Base-by-base conservation (phyloP, 1,140 invertebrate genomes). In the Drosophila gunungcola region DNA sequence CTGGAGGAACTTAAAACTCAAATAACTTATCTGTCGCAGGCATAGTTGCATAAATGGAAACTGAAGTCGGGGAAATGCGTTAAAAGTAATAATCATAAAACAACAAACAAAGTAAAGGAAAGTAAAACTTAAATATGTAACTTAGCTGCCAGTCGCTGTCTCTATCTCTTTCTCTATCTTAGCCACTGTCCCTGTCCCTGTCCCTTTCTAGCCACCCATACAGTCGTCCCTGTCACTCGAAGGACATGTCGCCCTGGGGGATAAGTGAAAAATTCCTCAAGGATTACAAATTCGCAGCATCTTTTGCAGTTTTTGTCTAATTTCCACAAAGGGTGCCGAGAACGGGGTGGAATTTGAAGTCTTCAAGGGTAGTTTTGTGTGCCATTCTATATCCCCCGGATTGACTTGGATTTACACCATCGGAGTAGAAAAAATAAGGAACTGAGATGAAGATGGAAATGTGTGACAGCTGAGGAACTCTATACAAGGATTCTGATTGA, bases 261-360 rank as follows among this genome's bases (percentile, higher is more conserved):
- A 88, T 83, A 86, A 88, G 82, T 82, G 82, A 86, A 86, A 88
- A 86, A 88, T 88, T 86, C 82, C 45, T 58, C 62, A 88, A 86
- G 83, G 82, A 86, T 86, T 88, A 86, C 83, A 88, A 88, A 86
- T 88, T 86, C 77, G 79, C 84, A 86, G 82, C 82, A 86, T 86
- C 82, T 86, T 86, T 76, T 76, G 41, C 73, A 76, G 83, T 79
- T 82, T 81, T 88, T 82, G 75, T 76, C 84, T 88, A 83, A 88
- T 88, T 86, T 72, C 60, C 65, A 74, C 73, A 72, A 64, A 73
- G 54, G 61, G 61, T 39, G 34, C 60, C 27, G 25, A 32, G 63
- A 48, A 45, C 36, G 34, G 45, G 62, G 65, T 69, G 67, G 64
- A 70, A 70, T 70, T 69, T 70, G 36, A 70, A 70, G 67, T 70